Percentiles rank a stretch among this genome's conserved stretches.
Conservation (phyloP, 1,140 invertebrate genomes). For the Kradibia gibbosae region DNA sequence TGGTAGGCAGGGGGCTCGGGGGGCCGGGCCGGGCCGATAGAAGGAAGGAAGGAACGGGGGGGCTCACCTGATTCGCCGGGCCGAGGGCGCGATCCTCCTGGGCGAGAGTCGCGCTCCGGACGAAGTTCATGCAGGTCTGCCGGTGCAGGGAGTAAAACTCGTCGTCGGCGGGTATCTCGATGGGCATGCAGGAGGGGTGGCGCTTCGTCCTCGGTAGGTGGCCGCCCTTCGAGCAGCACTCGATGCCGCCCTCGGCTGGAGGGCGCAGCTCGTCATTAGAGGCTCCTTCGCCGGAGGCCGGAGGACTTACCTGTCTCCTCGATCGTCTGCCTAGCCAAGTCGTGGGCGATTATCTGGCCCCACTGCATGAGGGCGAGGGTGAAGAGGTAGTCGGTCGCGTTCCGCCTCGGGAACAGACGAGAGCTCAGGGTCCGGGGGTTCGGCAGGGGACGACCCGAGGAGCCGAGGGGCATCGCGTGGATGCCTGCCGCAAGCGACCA, state of each 20-base stretch:
- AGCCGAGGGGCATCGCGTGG: conserved; percentile 67
- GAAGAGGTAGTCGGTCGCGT: conserved; percentile 65
- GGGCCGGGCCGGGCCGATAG: too few relatives aligned
- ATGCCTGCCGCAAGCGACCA: conserved; percentile 64
- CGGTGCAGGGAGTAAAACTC: conserved; percentile 77
- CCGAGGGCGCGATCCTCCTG: conserved; percentile 78
- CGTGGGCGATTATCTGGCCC: conserved; percentile 77
- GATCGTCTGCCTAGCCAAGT: conserved; percentile 70
- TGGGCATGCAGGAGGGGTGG: conserved; percentile 83
- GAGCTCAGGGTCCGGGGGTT: conserved; percentile 71
- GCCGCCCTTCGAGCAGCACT: conserved; percentile 72
- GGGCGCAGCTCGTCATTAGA: background rate
- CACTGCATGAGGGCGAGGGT: conserved; percentile 73
- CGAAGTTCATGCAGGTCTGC: conserved; percentile 77
- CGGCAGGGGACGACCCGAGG: conserved; percentile 69
- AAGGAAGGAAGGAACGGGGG: background rate
- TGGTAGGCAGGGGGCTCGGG: too few relatives aligned
- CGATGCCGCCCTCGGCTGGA: conserved; percentile 72
- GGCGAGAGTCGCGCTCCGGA: conserved; percentile 72
- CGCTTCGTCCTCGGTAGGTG: conserved; percentile 69
- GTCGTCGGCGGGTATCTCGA: conserved; percentile 78
- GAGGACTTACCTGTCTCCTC: conserved; percentile 67
- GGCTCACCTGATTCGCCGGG: conserved; percentile 77
- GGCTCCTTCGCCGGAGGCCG: background rate
- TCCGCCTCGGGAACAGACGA: conserved; percentile 67